Evolutionary conservation across 2,888 invertebrate genomes (phyloP), one percentile per base, ranked within the genome.

Genomic region (Cyclophora punctaria): DNA sequence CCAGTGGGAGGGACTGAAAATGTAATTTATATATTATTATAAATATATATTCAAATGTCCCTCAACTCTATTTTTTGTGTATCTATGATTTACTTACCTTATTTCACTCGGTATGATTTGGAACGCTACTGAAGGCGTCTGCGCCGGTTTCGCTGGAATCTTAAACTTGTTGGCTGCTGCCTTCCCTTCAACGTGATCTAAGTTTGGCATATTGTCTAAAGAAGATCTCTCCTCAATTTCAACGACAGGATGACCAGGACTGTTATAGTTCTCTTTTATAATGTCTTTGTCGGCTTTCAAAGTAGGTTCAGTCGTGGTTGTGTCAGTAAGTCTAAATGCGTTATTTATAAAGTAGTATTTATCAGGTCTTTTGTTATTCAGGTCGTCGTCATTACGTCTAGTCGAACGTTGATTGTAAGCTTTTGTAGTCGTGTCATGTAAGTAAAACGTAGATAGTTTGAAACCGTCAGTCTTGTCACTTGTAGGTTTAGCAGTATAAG

Each of bases 41-140:
- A 2, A 20, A 20, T 20, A 20, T 20, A 20, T 20, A 20, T 20
- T 20, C 20, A 20, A 20, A 20, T 20, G 20, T 20, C 20, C 20
- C 20, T 2, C 20, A 20, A 20, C 20, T 20, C 20, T 20, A 20
- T 20, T 20, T n/a, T 20, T 20, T 20, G 20, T 20, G 20, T 20
- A 20, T 20, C 20, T 20, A 20, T 20, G 20, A 20, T 20, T 20
- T 48, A 53, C 72, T 76, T 67, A 89, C 89, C 77, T 87, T 55
- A 83, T 84, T 63, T 89, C 89, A 69, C 89, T 89, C 1, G 89
- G 89, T 56, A 87, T 87, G 41, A 89, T 75, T 69, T 89, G 80
- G 54, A 89, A 89, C 46, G 78, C 76, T 3, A 89, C 87, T 1
- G 86, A 80, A 2, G 86, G 87, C 7, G 84, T 83, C 56, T 86